Evolutionary conservation across 2,888 invertebrate species (phyloP).

Genomic region (Parapristionchus giblindavisi): DNA sequence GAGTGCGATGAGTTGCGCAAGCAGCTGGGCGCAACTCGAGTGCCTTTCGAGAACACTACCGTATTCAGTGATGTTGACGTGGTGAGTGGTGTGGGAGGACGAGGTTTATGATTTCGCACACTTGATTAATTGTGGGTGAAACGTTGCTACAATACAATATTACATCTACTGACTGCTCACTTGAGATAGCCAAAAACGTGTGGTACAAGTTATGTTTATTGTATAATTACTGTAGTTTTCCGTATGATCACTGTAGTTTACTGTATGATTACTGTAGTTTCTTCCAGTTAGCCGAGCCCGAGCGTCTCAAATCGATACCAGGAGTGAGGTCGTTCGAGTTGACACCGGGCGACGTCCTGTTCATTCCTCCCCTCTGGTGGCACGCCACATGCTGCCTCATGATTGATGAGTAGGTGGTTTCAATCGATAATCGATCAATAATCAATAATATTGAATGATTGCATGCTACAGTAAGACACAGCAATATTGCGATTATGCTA

Average conservation of each 20-base stretch:
- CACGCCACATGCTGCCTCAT: slow-evolving; percentile 18
- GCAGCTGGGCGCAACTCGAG: slow-evolving; percentile 39
- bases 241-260: no score
- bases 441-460: neutral
- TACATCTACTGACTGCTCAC: neutral
- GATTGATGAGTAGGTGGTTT: neutral
- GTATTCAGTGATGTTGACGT: slow-evolving; percentile 34
- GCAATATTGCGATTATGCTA: no score
- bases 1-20: neutral
- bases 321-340: slow-evolving; percentile 76
- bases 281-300: slow-evolving; percentile 31
- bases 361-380: slow-evolving; percentile 92
- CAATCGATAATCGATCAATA: no score
- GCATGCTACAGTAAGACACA: no score
- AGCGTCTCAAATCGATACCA: slow-evolving; percentile 44
- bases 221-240: no score
- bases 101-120: no score
- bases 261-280: neutral
- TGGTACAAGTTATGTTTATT: no score
- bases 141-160: no score
- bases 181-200: no score
- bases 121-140: no score
- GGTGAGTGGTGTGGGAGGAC: no score
- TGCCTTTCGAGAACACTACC: slow-evolving; percentile 50
- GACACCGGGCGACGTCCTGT: slow-evolving; percentile 85